Base-by-base conservation (phyloP, 2,113 vertebrate species). In the Peromyscus leucopus region DNA sequence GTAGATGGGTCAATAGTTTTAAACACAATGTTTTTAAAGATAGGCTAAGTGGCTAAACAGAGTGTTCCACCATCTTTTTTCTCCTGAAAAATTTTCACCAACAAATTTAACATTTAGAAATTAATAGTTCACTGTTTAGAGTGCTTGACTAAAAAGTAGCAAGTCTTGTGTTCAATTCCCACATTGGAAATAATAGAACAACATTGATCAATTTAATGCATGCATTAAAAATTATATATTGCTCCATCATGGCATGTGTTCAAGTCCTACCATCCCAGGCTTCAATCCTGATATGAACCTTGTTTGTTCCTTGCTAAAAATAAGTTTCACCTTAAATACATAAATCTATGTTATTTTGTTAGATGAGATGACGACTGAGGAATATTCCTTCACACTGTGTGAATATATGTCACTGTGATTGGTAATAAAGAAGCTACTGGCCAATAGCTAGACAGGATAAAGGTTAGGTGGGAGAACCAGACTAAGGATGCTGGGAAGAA, bases 331-430 rank as follows among this genome's bases (percentile, higher is more conserved):
- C 15, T 12, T 69, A 57, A 76, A 78, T 76, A 82, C 55, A n/a
- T 42, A 80, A 85, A 55, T 59, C 33, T 71, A 17, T 71, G 7
- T 93, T 89, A 96, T 69, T 59, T 72, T 93, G 24, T 96, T 89
- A 63, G 6, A 24, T 78, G 6, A 74, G 24, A 88, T 42, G 31
- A 78, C 85, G 28, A 75, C 83, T 91, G 26, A 11, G 51, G 51
- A 51, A 51, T 51, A 51, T 11, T 51, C 7, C 51, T 51, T 51
- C 8, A 51, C 51, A 51, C 51, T 51, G 51, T 51, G 51, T 51
- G 51, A 51, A 51, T 51, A 51, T 51, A 9, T 51, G 51, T 51
- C 51, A 51, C 51, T 51, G 1, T 51, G 51, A 51, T 51, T 51
- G 51, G 51, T 51, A 51, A 51, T 51, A 51, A 51, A 51, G 8